Conservation (phyloP, 2,797 vertebrate species). For the Hydrocynus forskahlii region DNA sequence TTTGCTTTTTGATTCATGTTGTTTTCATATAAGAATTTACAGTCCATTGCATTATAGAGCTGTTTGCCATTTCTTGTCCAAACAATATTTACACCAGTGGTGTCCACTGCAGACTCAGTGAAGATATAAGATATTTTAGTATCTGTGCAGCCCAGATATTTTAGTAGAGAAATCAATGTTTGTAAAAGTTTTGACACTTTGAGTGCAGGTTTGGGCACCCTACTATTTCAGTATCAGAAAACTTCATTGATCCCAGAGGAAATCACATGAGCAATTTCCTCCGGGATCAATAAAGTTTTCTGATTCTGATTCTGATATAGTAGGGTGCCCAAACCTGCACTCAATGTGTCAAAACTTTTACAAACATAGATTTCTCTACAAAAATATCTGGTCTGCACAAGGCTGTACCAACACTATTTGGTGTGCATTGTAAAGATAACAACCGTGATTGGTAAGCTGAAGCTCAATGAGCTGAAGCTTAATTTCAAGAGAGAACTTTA, state of each 20-base stretch:
- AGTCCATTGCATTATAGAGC: slow-evolving; percentile 88
- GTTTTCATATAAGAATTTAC: slow-evolving; percentile 89
- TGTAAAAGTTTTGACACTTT: no score
- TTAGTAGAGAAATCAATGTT: no score
- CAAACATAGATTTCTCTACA: slow-evolving; percentile 86
- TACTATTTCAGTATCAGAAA: no score
- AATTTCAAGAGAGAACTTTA: slow-evolving; percentile 75
- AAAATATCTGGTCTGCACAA: slow-evolving; percentile 82
- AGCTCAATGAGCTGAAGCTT: slow-evolving; percentile 75
- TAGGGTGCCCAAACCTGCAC: slow-evolving; percentile 79
- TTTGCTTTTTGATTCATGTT: slow-evolving; percentile 86
- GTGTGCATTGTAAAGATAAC: slow-evolving; percentile 84
- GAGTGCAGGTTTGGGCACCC: no score
- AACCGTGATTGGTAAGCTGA: slow-evolving; percentile 56
- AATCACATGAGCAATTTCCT: no score
- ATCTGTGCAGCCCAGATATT: no score
- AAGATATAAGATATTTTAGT: no score
- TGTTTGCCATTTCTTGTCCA: slow-evolving; percentile 84
- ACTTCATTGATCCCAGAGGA: no score
- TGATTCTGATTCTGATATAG: no score
- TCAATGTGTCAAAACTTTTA: slow-evolving; percentile 77
- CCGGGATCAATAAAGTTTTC: no score
- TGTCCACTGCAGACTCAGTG: slow-evolving; percentile 75
- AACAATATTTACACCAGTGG: slow-evolving; percentile 82
- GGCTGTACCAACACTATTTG: slow-evolving; percentile 84